phyloP scores from a whole-genome alignment of 1,140 invertebrate species.

The Drosophila azteca region DNA sequence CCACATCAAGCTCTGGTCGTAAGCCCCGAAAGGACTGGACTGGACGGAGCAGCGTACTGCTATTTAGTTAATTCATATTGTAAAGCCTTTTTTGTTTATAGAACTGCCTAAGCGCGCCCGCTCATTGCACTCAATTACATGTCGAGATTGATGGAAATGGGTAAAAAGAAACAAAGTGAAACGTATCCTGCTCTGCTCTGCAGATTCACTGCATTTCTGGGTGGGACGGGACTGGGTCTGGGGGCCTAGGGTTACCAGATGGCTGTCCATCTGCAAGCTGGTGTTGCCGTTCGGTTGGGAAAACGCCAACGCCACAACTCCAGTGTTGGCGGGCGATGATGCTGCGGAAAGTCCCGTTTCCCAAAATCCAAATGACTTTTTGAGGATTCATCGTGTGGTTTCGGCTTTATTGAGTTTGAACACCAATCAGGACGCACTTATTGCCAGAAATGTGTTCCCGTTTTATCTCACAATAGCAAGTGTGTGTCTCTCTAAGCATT shows the following conservation, averaged over 20 bases:
- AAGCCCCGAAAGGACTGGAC: slow-evolving; percentile 36
- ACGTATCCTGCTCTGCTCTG: no score
- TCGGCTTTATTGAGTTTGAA: slow-evolving; percentile 45
- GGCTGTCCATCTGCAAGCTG: no score
- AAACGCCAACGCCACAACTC: background rate
- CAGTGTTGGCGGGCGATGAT: no score
- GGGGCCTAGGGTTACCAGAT: slow-evolving; percentile 18
- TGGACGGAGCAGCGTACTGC: background rate
- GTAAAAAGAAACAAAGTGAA: slow-evolving; percentile 1
- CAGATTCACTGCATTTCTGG: slow-evolving; percentile 3
- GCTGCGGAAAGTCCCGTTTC: no score
- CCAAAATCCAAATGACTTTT: background rate
- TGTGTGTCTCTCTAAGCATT: slow-evolving; percentile 2
- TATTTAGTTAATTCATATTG: slow-evolving; percentile 66
- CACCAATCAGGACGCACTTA: slow-evolving; percentile 36
- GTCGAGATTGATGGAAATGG: slow-evolving; percentile 40
- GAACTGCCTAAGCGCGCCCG: slow-evolving; percentile 44
- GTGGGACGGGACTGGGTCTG: background rate
- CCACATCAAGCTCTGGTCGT: slow-evolving; percentile 85
- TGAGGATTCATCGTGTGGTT: slow-evolving; percentile 2
- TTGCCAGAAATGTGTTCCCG: slow-evolving; percentile 1
- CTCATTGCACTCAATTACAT: slow-evolving; percentile 51
- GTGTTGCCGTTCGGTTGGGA: slow-evolving; percentile 12
- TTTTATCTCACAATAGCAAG: slow-evolving; percentile 12
- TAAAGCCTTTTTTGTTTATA: slow-evolving; percentile 61